Conservation (phyloP, 1,140 invertebrate genomes). For the Ceratosolen fusciceps region DNA sequence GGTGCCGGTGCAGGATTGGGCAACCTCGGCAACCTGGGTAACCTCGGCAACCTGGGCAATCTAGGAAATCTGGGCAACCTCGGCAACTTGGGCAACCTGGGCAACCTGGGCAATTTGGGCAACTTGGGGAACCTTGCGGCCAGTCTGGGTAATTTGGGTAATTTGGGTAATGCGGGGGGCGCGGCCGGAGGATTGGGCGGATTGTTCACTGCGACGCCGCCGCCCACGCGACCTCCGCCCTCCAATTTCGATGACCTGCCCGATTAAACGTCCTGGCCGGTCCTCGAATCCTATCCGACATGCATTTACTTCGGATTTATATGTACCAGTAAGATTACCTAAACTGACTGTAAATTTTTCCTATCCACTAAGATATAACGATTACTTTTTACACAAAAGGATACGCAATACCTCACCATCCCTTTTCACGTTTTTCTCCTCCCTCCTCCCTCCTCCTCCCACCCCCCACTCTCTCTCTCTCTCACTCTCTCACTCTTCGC, state of each 20-base stretch:
- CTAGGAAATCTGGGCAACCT: too few species aligned
- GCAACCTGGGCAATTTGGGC: not conserved
- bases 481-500: too few species aligned
- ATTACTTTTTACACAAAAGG: too few species aligned
- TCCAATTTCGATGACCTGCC: constrained; percentile 68
- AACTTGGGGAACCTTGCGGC: not conserved
- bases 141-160: not conserved
- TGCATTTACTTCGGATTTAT: not conserved
- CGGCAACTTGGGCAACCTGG: not conserved
- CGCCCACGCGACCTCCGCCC: constrained; percentile 52
- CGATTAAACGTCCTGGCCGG: constrained; percentile 51
- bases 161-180: constrained; percentile 47
- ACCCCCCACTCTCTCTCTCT: too few species aligned
- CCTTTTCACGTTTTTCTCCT: too few species aligned
- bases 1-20: too few species aligned
- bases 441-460: too few species aligned
- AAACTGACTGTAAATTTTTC: not conserved
- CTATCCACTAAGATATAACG: too few species aligned
- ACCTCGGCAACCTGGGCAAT: too few species aligned
- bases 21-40: too few species aligned
- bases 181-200: not conserved
- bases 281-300: too few species aligned
- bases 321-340: not conserved
- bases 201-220: constrained; percentile 39
- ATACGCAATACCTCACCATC: too few species aligned